Base-by-base conservation (phyloP, 2,888 invertebrate genomes). In the Meandrusa payeni region DNA sequence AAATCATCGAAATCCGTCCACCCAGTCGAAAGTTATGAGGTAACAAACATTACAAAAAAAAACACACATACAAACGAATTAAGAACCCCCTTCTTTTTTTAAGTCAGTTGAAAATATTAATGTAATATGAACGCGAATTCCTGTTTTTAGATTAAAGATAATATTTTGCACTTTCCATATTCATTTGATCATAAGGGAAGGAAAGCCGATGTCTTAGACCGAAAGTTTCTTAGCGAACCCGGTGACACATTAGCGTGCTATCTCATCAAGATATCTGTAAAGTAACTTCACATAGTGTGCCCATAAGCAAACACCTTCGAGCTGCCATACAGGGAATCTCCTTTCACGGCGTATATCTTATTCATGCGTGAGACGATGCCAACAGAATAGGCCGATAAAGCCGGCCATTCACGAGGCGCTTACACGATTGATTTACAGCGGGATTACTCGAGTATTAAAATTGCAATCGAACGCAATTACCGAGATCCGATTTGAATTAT, bases 281-380 rank as follows among this genome's bases (percentile, higher is more conserved):
- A 38, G 24, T 41, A 47, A 46, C 43, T 37, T 36, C 38, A 27
- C 47, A 38, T 41, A 42, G 22, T 38, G 41, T 41, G 41, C 49
- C 44, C 40, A 42, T 46, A 33, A 44, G 55, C 58, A 56, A 54
- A 60, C 65, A 66, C 52, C 67, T 59, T 34, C 13, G 47, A 57
- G 56, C 53, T 48, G 28, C 48, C 50, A 48, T 53, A 50, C 47
- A 47, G 46, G 54, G 54, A 42, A 63, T 61, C 56, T 55, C 59
- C 68, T 71, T 72, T 73, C 73, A 72, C 50, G 50, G 39, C 24
- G 43, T 55, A 58, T 71, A 57, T 57, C 52, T 69, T 71, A 72
- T 72, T 72, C 73, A 72, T 69, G 58, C 50, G 52, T 50, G 54
- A 56, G 60, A 53, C 55, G 62, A 55, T 63, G 58, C 57, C 51